Evolutionary conservation across 2,888 invertebrate species (phyloP).

Genomic region (Drosophila planitibia): DNA sequence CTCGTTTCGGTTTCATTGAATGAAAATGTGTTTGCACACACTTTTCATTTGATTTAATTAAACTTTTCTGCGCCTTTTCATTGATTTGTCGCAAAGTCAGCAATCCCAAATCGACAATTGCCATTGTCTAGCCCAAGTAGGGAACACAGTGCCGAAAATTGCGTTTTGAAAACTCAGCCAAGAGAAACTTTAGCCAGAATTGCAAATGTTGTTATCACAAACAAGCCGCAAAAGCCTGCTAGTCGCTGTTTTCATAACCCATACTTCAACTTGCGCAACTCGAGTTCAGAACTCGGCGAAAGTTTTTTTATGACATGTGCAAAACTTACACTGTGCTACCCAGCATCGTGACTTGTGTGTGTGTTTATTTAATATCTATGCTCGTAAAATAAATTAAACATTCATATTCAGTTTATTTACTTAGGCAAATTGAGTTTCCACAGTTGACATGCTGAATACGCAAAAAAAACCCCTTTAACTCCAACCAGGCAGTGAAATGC

Average conservation of each 20-base stretch:
- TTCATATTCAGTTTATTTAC: slow-evolving; percentile 80
- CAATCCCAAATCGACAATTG: slow-evolving; percentile 13
- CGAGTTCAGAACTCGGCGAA: slow-evolving; percentile 14
- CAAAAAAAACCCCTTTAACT: slow-evolving; percentile 31
- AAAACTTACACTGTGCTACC: slow-evolving; percentile 35
- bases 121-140: neutral
- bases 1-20: slow-evolving; percentile 8
- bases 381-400: slow-evolving; percentile 78
- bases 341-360: slow-evolving; percentile 32
- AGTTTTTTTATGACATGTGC: slow-evolving; percentile 38
- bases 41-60: slow-evolving; percentile 57
- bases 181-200: slow-evolving; percentile 44
- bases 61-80: slow-evolving; percentile 34
- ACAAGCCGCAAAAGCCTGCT: slow-evolving; percentile 32
- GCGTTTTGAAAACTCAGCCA: slow-evolving; percentile 4
- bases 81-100: slow-evolving; percentile 26
- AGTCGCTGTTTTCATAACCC: slow-evolving; percentile 35
- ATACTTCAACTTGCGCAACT: slow-evolving; percentile 20
- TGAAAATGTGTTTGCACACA: slow-evolving; percentile 31
- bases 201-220: slow-evolving; percentile 56
- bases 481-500: slow-evolving; percentile 25
- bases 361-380: slow-evolving; percentile 79
- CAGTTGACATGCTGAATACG: slow-evolving; percentile 76
- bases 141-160: slow-evolving; percentile 4
- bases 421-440: slow-evolving; percentile 78